Evolutionary conservation across 2,888 invertebrate species (phyloP), one percentile per base, ranked within the genome.

Genomic region (Ectemnius continuus): DNA sequence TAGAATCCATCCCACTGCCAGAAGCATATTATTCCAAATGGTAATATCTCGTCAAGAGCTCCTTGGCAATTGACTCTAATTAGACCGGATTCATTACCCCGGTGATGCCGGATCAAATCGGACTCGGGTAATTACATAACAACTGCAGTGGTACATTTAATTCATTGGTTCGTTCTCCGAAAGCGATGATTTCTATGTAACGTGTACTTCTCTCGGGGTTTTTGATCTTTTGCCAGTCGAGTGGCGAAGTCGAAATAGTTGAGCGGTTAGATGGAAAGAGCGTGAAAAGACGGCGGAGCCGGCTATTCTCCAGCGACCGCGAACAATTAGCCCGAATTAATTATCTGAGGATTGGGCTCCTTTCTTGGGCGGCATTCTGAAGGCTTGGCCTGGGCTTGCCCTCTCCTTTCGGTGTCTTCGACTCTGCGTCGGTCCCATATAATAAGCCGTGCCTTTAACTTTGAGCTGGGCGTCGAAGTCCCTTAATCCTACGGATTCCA

Each of bases 251-350:
- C 36, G 1, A 36, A 36, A 36, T 36, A 36, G 36, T 52, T 52
- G 14, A 1, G n/a, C 52, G 52, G 11, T 52, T 16, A 16, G 16
- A n/a, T 16, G 13, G n/a, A 52, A 52, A 52, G 52, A 16, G 16
- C 14, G 16, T 52, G 52, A 14, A 52, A 52, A 16, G 16, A 16
- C 52, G 52, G 14, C 52, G 52, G 8, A 73, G 71, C 80, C 76
- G 75, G 70, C 75, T 67, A 83, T 81, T 81, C 80, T 71, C 72
- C 70, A 75, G 73, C 78, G 75, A 67, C 68, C 63, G 57, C 64
- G 78, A 75, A 82, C 82, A 84, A 84, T 85, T 82, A 85, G 81
- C 79, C 63, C 69, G 70, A 77, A 80, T 86, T 84, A 82, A 86
- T 84, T 85, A 84, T 85, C 80, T 75, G 64, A 60, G 70, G 64